Percentiles rank a stretch among this genome's conserved stretches.
phyloP scores from a whole-genome alignment of 2,797 vertebrate species.

The Tiaroga cobitis region DNA sequence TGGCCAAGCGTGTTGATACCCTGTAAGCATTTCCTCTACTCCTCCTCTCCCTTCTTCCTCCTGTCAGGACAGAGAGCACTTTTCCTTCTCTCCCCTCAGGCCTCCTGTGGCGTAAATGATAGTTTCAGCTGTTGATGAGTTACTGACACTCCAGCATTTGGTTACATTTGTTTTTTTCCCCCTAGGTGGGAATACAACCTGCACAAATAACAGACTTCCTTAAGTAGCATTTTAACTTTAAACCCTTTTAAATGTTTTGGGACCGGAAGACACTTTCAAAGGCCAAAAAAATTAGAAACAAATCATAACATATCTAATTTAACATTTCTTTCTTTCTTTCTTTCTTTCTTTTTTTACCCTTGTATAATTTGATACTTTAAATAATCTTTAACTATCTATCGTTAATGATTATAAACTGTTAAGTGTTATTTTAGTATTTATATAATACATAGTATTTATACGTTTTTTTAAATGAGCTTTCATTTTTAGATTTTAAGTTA shows the following conservation, averaged over 20 bases:
- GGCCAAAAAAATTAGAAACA: background rate
- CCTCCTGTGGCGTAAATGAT: conserved; percentile 75
- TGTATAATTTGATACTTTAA: background rate
- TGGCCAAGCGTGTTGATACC: conserved; percentile 76
- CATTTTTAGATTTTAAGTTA: background rate
- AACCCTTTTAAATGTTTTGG: conserved; percentile 32
- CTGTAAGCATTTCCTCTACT: conserved; percentile 58
- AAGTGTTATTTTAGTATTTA: background rate
- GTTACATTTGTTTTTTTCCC: conserved; percentile 72
- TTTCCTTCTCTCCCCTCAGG: conserved; percentile 13
- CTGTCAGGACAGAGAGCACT: conserved; percentile 60
- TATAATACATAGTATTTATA: background rate
- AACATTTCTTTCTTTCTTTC: background rate
- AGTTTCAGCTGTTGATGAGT: conserved; percentile 78
- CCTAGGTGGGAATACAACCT: conserved; percentile 66
- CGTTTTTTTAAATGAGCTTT: background rate
- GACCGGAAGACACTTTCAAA: background rate
- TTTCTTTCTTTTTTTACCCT: background rate
- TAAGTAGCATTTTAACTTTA: conserved; percentile 22
- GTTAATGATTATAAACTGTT: background rate
- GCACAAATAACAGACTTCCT: conserved; percentile 45
- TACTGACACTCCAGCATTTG: conserved; percentile 68
- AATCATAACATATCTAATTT: background rate
- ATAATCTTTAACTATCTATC: background rate
- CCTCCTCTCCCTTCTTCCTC: conserved; percentile 75